Base-by-base conservation (phyloP, 2,797 vertebrate species). In the Bovichtus variegatus region DNA sequence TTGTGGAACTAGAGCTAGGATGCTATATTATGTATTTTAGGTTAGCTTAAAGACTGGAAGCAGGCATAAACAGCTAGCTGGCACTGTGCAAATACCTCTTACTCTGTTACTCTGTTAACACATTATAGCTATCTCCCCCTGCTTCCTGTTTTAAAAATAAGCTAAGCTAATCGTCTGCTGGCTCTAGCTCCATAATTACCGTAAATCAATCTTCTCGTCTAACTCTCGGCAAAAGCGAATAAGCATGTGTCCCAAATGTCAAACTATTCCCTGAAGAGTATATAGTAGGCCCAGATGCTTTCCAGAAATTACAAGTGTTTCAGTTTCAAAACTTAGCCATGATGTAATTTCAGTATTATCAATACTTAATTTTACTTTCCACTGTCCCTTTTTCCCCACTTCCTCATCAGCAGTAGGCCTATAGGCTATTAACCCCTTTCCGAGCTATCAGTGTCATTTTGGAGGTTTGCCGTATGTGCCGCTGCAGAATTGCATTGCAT, bases 221-320 rank as follows among this genome's bases (percentile, higher is more conserved):
- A 18, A 43, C 9, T 60, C 62, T 54, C 7, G 2, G 34, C 46
- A 59, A 66, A 60, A 60, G 10, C 2, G 9, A 18, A 55, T 3
- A 25, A 1, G 36, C n/a, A 7, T 50, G 15, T n/a, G 18, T 65
- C 36, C 63, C 59, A 63, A 83, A 78, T 65, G 59, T 71, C 54
- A 71, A 53, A 77, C 31, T 51, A 41, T 80, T 77, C 59, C 71
- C 23, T 78, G 46, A 66, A 62, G 57, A 51, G 38, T 40, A 55
- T 27, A 62, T 62, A 66, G 23, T 54, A 43, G 25, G 25, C 25
- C 25, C 27, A 27, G 12, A 60, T 62, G 55, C 44, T 47, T 57
- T 76, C 65, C 72, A 71, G 61, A 77, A 69, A 81, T 78, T 21
- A 57, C 64, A 16, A 46, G 27, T 21, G 58, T 83, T 80, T 88